Evolutionary conservation across 2,888 invertebrate genomes (phyloP).

Genomic region (Ophion slaviceki): DNA sequence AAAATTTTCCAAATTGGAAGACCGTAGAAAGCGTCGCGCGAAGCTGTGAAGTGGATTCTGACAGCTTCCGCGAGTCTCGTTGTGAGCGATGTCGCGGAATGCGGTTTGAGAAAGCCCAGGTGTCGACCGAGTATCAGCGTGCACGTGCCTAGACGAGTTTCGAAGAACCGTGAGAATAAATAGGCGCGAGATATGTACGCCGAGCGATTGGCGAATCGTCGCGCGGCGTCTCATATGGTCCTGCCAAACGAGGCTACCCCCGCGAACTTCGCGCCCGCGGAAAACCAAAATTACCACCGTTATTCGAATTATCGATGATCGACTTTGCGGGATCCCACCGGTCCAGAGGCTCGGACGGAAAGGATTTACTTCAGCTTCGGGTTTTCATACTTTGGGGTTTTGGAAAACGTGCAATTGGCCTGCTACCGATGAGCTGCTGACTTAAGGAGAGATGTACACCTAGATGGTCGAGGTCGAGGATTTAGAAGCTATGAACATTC

Average conservation of each 20-base stretch:
- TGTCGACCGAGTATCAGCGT: slow-evolving; percentile 91
- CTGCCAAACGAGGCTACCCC: not conserved
- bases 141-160: slow-evolving; percentile 87
- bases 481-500: too few species aligned
- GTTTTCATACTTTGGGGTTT: not conserved
- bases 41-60: slow-evolving; percentile 90
- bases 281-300: not conserved
- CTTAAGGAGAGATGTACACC: too few species aligned
- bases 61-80: slow-evolving; percentile 89
- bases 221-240: not conserved
- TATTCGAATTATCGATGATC: not conserved
- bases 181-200: slow-evolving; percentile 12
- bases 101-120: slow-evolving; percentile 88
- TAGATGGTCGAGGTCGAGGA: too few species aligned
- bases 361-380: not conserved
- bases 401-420: not conserved
- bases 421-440: too few species aligned
- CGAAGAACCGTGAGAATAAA: slow-evolving; percentile 66
- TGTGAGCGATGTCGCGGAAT: slow-evolving; percentile 85
- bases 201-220: slow-evolving; percentile 8
- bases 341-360: not conserved
- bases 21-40: slow-evolving; percentile 92
- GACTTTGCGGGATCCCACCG: not conserved
- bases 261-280: not conserved
- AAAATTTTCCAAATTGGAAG: slow-evolving; percentile 93